These are phyloP conservation scores for Popillia japonica DNA, from an alignment of 1,140 invertebrate genomes.

Conservation along the genomic window DNA sequence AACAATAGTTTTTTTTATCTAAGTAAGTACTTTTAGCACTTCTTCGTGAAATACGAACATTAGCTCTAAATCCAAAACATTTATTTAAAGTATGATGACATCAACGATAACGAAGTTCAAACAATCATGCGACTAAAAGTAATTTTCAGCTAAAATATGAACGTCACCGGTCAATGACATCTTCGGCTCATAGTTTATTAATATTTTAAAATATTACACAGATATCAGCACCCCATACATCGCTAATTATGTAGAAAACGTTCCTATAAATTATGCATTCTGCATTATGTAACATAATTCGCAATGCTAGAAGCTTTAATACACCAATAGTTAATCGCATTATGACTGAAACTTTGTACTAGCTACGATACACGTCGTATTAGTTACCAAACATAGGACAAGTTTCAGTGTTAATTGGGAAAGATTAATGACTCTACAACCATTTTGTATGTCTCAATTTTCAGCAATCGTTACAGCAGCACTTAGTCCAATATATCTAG, in stretches of 20 bases:
- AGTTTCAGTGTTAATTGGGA: background rate
- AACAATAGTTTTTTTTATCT: no score
- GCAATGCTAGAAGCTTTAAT: background rate
- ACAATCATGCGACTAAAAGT: no score
- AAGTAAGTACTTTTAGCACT: no score
- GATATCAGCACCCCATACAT: no score
- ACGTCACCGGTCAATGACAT: no score
- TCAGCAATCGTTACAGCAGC: background rate
- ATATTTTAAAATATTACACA: no score
- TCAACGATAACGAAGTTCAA: no score
- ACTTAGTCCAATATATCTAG: background rate
- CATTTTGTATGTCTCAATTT: constrained; percentile 5
- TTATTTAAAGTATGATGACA: no score
- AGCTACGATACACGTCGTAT: background rate
- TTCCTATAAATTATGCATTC: background rate
- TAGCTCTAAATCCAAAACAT: no score
- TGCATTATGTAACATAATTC: background rate
- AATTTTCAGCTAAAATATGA: no score
- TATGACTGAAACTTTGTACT: background rate
- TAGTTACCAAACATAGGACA: background rate
- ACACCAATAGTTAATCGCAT: background rate
- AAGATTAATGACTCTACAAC: background rate
- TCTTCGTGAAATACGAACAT: no score
- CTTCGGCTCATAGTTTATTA: no score
- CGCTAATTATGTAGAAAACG: background rate